Percentiles rank a stretch among this genome's conserved stretches.
Conservation (phyloP, 1,140 invertebrate species). For the Eulimnadia texana region DNA sequence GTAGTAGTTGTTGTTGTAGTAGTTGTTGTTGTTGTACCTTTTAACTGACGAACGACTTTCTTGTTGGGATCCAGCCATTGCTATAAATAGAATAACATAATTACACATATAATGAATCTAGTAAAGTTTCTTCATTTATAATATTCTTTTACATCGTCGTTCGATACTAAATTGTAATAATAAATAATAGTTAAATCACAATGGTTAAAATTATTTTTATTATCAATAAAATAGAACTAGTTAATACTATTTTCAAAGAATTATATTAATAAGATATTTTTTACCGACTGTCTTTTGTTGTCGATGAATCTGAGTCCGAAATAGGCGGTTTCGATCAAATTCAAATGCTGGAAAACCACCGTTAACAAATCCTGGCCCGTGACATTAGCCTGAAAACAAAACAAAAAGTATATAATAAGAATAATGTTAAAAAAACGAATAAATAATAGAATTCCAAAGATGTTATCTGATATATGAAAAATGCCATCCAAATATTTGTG, state of each 20-base stretch:
- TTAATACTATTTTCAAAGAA: slow-evolving; percentile 11
- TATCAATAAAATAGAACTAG: neutral
- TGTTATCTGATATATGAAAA: no score
- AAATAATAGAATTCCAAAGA: neutral
- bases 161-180: neutral
- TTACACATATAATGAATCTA: neutral
- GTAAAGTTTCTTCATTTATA: no score
- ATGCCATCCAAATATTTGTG: no score
- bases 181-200: neutral
- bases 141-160: no score
- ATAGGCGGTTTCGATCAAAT: slow-evolving; percentile 80
- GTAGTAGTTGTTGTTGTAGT: no score
- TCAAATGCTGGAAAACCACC: slow-evolving; percentile 73
- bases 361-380: slow-evolving; percentile 72
- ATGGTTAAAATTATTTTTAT: neutral
- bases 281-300: slow-evolving; percentile 73
- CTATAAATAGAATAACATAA: slow-evolving; percentile 36
- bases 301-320: slow-evolving; percentile 82
- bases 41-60: slow-evolving; percentile 63
- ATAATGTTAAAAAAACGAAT: neutral
- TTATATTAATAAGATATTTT: no score
- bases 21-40: slow-evolving; percentile 38
- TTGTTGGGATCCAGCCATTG: slow-evolving; percentile 81
- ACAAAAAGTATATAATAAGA: slow-evolving; percentile 21
- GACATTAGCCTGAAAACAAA: slow-evolving; percentile 58